Evolutionary conservation across 2,113 vertebrate genomes (phyloP).

Genomic region (Loxodonta africana): DNA sequence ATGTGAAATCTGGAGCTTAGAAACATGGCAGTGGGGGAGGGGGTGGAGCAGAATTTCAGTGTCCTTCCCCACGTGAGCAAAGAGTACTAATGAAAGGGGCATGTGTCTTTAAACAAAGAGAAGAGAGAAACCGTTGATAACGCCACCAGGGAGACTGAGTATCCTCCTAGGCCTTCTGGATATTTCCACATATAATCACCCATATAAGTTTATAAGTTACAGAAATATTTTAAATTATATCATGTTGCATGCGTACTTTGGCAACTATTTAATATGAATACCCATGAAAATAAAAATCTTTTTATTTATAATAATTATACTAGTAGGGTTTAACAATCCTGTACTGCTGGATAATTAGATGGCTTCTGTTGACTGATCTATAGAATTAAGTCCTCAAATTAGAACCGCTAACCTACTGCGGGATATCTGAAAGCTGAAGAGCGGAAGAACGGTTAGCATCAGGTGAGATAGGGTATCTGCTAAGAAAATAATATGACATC

Average conservation of each 20-base stretch:
- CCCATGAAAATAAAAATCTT: background rate
- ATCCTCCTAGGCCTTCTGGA: background rate
- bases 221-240: background rate
- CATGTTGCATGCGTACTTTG: background rate
- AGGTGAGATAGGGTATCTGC: accelerated
- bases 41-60: background rate
- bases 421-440: background rate
- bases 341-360: background rate
- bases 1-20: background rate
- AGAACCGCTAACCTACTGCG: background rate
- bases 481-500: background rate
- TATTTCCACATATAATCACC: background rate
- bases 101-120: background rate
- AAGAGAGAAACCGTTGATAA: background rate
- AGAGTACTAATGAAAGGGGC: background rate
- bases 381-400: conserved; percentile 8
- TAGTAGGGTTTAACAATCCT: background rate
- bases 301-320: background rate
- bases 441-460: background rate
- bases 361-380: background rate
- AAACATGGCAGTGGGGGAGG: background rate
- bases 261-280: background rate
- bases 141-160: background rate
- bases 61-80: background rate
- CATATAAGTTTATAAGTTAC: background rate